phyloP scores from a whole-genome alignment of 2,888 invertebrate species.

The Agrotis ipsilon region DNA sequence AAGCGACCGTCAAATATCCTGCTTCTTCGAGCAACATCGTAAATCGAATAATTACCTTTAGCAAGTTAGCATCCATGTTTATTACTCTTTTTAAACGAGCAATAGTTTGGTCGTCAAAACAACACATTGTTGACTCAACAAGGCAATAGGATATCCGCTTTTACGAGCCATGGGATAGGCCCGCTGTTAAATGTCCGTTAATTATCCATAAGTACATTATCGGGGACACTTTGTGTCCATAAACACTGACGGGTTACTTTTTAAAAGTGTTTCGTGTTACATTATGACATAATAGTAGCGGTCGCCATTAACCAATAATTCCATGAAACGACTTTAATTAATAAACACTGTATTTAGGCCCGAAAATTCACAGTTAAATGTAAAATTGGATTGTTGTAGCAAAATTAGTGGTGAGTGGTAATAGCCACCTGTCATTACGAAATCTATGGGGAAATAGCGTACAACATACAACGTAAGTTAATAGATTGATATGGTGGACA shows the following conservation, averaged over 20 bases:
- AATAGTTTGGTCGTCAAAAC: conserved; percentile 31
- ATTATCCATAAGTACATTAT: conserved; percentile 54
- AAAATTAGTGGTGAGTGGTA: too few species aligned
- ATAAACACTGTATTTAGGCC: too few species aligned
- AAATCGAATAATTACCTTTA: conserved; percentile 32
- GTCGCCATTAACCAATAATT: too few species aligned
- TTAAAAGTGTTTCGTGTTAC: conserved; percentile 39
- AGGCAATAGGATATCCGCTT: conserved; percentile 51
- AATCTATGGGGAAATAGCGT: too few species aligned
- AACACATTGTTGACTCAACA: conserved; percentile 43
- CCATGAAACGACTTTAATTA: too few species aligned
- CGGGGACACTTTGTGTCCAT: conserved; percentile 44
- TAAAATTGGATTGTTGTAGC: too few species aligned
- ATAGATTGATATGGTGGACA: too few species aligned
- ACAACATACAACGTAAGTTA: too few species aligned
- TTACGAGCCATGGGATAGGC: conserved; percentile 55
- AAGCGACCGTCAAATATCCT: conserved; percentile 21
- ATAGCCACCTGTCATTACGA: too few species aligned
- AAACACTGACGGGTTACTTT: conserved; percentile 39
- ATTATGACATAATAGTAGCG: conserved; percentile 17
- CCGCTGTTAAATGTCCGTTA: conserved; percentile 52
- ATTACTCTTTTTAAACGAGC: conserved; percentile 49
- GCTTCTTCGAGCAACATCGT: conserved; percentile 41
- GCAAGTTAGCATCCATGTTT: conserved; percentile 30
- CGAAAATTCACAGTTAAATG: too few species aligned